Base-by-base conservation (phyloP, 2,888 invertebrate genomes). In the Parnassius mnemosyne region DNA sequence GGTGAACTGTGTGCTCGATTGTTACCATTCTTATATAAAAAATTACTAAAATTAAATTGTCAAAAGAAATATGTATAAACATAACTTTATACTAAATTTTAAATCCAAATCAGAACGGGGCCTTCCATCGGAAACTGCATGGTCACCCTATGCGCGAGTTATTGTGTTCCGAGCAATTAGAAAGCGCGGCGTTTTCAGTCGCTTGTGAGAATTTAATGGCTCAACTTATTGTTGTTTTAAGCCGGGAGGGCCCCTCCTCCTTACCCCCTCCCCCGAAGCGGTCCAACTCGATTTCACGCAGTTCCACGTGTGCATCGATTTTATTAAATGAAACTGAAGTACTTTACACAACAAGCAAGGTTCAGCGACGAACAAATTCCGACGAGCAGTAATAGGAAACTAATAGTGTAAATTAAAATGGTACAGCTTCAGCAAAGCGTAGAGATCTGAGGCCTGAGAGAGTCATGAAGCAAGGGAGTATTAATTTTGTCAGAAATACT, bases 171-270 rank as follows among this genome's bases (percentile, higher is more conserved):
- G 73, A 66, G 84, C 88, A 89, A 89, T 89, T 89, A 89, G 79
- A 76, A 78, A 69, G 69, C 71, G 75, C 72, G 75, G 73, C 79
- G 83, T 68, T 75, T 70, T 71, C 89, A 85, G 75, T 85, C 75
- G 76, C 74, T 84, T 88, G 89, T 80, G 81, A 78, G 79, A 88
- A 84, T 90, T 90, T 90, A 90, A 90, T 90, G 90, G 87, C 64
- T 75, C 77, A 78, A 77, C 78, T 86, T 84, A 88, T 89, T 89
- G 89, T 89, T 88, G 88, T 84, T 84, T 79, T 68, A 75, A 76
- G 56, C 57, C 54, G 59, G 50, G 59, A 51, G 42, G 62, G 47
- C 47, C 44, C 34, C 50, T 20, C 7, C 46, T 7, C 49, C 43
- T 25, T 34, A 7, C 50, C 13, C 46, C n/a, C 57, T 1, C n/a